Percentiles rank a stretch among this genome's conserved stretches.
Conservation (phyloP, 2,113 vertebrate species). For the Prionailurus bengalensis region DNA sequence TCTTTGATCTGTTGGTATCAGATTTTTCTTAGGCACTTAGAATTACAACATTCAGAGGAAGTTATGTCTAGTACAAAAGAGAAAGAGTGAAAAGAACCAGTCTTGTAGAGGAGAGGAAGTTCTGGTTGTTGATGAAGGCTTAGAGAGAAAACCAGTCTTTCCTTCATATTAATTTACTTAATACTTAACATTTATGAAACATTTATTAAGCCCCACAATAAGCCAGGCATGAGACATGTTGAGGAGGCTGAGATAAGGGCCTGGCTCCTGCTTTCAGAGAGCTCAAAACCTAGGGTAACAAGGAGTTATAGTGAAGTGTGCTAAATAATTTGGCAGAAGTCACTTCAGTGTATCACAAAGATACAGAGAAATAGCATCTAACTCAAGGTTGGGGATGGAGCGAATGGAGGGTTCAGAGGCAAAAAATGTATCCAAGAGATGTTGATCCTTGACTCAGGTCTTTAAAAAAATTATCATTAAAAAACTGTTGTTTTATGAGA, state of each 20-base stretch:
- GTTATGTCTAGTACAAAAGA: not conserved
- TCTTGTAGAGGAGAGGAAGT: not conserved
- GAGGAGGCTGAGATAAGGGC: not conserved
- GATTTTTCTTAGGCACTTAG: not conserved
- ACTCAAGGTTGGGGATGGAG: not conserved
- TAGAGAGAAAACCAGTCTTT: not conserved
- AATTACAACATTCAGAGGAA: not conserved
- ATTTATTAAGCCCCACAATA: not conserved
- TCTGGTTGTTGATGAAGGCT: not conserved
- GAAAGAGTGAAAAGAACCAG: not conserved
- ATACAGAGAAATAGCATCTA: not conserved
- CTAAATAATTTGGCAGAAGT: not conserved
- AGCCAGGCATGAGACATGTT: not conserved
- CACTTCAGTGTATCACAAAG: not conserved
- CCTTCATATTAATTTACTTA: not conserved
- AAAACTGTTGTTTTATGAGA: not conserved
- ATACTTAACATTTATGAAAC: not conserved
- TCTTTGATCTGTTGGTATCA: not conserved
- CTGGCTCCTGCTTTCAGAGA: not conserved
- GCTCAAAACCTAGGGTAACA: not conserved
- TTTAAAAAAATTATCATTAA: not conserved
- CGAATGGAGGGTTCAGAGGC: not conserved
- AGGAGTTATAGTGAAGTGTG: not conserved
- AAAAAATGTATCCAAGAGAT: not conserved
- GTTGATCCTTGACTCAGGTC: not conserved